These are phyloP conservation scores for Lepus oiostolus DNA, from an alignment of 2,797 vertebrate species.

Conservation along the genomic window DNA sequence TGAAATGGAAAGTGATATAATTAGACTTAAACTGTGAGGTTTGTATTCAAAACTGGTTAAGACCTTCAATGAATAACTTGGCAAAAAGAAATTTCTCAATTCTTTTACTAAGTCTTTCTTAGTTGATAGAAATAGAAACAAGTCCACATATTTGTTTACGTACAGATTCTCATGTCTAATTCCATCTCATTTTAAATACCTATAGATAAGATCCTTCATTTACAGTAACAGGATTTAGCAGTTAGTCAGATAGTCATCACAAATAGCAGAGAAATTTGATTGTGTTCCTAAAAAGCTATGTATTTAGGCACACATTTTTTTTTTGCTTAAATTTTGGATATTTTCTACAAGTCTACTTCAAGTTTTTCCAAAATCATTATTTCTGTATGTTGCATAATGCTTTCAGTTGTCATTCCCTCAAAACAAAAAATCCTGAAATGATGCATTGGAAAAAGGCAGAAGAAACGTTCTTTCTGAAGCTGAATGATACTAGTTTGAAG, in stretches of 20 bases:
- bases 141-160: constrained; percentile 49
- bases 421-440: constrained; percentile 1
- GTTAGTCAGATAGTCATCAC: constrained; percentile 23
- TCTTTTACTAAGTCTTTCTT: constrained; percentile 71
- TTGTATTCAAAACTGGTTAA: constrained; percentile 87
- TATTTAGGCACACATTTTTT: background rate
- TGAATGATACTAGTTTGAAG: background rate
- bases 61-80: constrained; percentile 79
- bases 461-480: background rate
- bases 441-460: background rate
- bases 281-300: background rate
- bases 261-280: background rate
- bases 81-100: constrained; percentile 75
- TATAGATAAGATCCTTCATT: constrained; percentile 1
- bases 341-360: background rate
- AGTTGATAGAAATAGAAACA: constrained; percentile 69
- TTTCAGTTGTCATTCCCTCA: background rate
- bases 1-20: constrained; percentile 83
- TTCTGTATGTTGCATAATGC: background rate
- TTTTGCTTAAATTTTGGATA: background rate
- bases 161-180: constrained; percentile 58
- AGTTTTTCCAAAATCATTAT: constrained; percentile 7
- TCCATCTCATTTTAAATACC: constrained; percentile 46
- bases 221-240: background rate
- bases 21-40: constrained; percentile 86